Conservation (phyloP, 1,140 invertebrate species). For the Pseudomyrmex flavicornis region DNA sequence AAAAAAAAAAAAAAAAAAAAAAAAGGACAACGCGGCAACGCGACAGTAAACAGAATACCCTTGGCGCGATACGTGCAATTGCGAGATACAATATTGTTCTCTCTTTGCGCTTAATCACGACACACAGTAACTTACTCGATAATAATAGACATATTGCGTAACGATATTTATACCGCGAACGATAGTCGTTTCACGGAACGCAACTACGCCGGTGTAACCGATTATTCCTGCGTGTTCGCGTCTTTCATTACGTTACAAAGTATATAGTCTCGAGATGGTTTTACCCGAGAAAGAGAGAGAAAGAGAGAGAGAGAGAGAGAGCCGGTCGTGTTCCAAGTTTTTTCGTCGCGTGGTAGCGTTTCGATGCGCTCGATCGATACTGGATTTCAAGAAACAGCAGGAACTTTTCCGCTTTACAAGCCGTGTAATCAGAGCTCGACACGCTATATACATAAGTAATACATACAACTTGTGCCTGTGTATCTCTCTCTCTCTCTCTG, state of each 20-base stretch:
- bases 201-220: slow-evolving; percentile 45
- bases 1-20: too few species aligned
- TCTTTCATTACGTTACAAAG: slow-evolving; percentile 59
- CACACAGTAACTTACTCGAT: slow-evolving; percentile 22
- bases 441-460: slow-evolving; percentile 62
- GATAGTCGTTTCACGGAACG: slow-evolving; percentile 43
- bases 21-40: too few species aligned
- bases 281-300: not conserved
- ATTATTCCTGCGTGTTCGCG: slow-evolving; percentile 57
- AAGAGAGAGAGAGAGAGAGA: not conserved
- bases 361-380: slow-evolving; percentile 61
- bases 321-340: slow-evolving; percentile 57
- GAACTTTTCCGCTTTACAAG: slow-evolving; percentile 61
- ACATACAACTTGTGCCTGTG: slow-evolving; percentile 39
- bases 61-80: not conserved
- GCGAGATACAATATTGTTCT: slow-evolving; percentile 30
- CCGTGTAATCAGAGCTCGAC: slow-evolving; percentile 61
- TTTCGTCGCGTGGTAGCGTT: slow-evolving; percentile 60
- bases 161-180: slow-evolving; percentile 49
- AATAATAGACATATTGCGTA: slow-evolving; percentile 58
- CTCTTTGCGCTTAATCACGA: slow-evolving; percentile 24
- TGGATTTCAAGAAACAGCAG: slow-evolving; percentile 60
- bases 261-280: slow-evolving; percentile 45
- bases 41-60: not conserved
- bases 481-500: too few species aligned